Evolutionary conservation across 2,113 vertebrate species (phyloP), one percentile per base, ranked within the genome.

Genomic region (Pseudopipra pipra): DNA sequence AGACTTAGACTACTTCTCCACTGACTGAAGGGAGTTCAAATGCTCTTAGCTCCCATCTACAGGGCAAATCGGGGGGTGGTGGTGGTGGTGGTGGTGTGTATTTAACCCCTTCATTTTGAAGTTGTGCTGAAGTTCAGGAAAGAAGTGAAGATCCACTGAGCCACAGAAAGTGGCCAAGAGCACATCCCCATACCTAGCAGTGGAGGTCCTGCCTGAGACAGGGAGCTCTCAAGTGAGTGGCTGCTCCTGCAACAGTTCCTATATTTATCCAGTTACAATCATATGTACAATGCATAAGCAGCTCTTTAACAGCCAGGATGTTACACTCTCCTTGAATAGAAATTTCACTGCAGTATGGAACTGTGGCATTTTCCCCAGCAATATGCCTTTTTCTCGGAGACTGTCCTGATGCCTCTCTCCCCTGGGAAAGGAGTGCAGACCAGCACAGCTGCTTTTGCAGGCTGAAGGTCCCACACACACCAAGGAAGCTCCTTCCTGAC

Each of bases 301-400:
- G 46, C 75, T 37, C 41, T 20, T 31, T 18, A 80, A 58, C 62
- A 67, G 58, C 30, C 67, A 80, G 82, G 22, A 4, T 13, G 46
- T 73, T 56, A 22, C 12, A 8, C 16, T 58, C 7, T 12, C 25
- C 33, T 21, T 35, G 19, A 51, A 41, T 0, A 65, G 56, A 52
- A 54, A 66, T 31, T 31, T 86, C 43, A 7, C 54, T 55, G 55
- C 2, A 1, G 14, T 23, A 15, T 0, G 0, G 66, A 76, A 77
- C 52, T 18, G 52, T 23, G 43, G 56, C 22, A 8, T 19, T 65
- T 79, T 52, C 21, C 6, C 13, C 37, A 21, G 47, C 18, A 75
- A 8, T 4, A 14, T 0, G 0, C 35, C 41, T 68, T 54, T 39
- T 14, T 55, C 43, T 47, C 8, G 5, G 56, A 52, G 31, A 5